Evolutionary conservation across 2,797 vertebrate species (phyloP).

Genomic region (Melanotaenia maccullochi): DNA sequence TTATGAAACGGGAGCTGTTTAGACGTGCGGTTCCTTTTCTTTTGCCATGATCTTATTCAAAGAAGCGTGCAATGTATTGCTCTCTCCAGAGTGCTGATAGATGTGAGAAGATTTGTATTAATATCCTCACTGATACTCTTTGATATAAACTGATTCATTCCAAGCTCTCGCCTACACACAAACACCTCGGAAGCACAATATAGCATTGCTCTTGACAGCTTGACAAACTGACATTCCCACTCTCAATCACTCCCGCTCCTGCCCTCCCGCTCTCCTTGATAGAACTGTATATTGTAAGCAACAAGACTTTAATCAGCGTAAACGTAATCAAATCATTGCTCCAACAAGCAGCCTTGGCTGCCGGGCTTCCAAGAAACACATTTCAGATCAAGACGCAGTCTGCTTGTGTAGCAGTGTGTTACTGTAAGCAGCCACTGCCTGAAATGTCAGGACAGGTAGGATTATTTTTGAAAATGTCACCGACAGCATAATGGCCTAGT

Average conservation of each 20-base stretch:
- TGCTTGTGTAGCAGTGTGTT: conserved; percentile 40
- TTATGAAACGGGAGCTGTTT: conserved; percentile 65
- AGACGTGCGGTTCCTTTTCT: conserved; percentile 33
- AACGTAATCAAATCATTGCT: conserved; percentile 75
- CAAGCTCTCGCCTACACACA: conserved; percentile 39
- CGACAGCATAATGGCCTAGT: conserved; percentile 62
- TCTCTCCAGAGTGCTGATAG: conserved; percentile 59
- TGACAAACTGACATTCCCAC: conserved; percentile 59
- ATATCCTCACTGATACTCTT: conserved; percentile 65
- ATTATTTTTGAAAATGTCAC: conserved; percentile 71
- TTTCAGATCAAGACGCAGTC: conserved; percentile 63
- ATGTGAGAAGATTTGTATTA: conserved; percentile 67
- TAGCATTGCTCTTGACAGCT: conserved; percentile 52
- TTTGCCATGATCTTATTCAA: conserved; percentile 43
- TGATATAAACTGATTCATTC: conserved; percentile 71
- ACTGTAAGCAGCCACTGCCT: conserved; percentile 42
- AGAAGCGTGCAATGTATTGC: conserved; percentile 41
- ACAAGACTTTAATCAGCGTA: conserved; percentile 74
- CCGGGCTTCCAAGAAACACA: conserved; percentile 56
- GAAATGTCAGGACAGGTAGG: conserved; percentile 69
- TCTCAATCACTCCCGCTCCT: conserved; percentile 55
- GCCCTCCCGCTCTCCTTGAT: conserved; percentile 43
- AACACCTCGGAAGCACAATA: conserved; percentile 36
- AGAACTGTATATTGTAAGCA: conserved; percentile 69
- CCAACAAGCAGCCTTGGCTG: conserved; percentile 62